phyloP scores from a whole-genome alignment of 2,888 invertebrate species.

The Diplolepis rosae region DNA sequence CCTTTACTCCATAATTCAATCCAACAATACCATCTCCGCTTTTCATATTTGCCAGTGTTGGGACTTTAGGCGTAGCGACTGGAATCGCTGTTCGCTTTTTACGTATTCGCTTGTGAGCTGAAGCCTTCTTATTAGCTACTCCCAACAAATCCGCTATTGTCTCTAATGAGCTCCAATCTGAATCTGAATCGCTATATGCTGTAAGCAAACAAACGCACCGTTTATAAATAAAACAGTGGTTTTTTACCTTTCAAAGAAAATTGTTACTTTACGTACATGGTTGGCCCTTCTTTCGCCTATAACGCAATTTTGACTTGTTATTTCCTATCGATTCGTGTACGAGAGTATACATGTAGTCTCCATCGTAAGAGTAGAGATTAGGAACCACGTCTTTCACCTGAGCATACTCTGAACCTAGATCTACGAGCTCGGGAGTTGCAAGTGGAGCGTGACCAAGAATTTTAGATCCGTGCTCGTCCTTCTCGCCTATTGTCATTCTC shows the following conservation, averaged over 20 bases:
- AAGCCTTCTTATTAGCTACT: conserved; percentile 81
- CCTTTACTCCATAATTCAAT: conserved; percentile 70
- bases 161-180: conserved; percentile 87
- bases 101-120: conserved; percentile 82
- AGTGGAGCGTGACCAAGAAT: conserved; percentile 81
- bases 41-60: conserved; percentile 78
- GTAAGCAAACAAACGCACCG: conserved; percentile 53
- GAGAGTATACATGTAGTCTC: conserved; percentile 81
- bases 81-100: conserved; percentile 87
- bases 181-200: conserved; percentile 93
- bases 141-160: conserved; percentile 78
- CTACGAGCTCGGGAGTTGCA: conserved; percentile 85
- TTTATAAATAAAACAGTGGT: conserved; percentile 30
- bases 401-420: conserved; percentile 84
- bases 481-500: conserved; percentile 78
- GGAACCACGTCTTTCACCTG: conserved; percentile 80
- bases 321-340: conserved; percentile 80
- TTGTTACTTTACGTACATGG: conserved; percentile 75
- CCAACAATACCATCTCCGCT: conserved; percentile 68
- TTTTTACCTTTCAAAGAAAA: conserved; percentile 15
- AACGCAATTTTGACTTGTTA: conserved; percentile 78
- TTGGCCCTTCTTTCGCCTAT: conserved; percentile 79
- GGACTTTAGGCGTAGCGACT: conserved; percentile 89
- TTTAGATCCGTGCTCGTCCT: conserved; percentile 69
- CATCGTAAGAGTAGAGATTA: conserved; percentile 76